Base-by-base conservation (phyloP, 2,797 vertebrate species). In the Amphiprion clarkii region DNA sequence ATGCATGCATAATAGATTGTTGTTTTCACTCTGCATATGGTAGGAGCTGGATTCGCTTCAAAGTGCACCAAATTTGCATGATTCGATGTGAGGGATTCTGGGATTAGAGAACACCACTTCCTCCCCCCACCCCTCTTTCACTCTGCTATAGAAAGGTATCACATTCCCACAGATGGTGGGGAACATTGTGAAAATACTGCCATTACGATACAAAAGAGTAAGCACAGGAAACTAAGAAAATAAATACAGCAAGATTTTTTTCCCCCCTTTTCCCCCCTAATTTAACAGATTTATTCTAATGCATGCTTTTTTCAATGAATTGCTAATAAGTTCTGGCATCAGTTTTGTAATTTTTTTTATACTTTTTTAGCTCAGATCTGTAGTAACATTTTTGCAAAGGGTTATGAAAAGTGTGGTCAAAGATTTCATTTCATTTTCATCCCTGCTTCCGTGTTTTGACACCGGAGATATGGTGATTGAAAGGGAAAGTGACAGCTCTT, bases 1-100 rank as follows among this genome's bases (percentile, higher is more conserved):
- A 94, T 92, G 94, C 95, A 95, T 95, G 94, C 95, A 96, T 95
- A 96, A 96, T 95, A 95, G 93, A 96, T 94, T 95, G 95, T 95
- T 95, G 95, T 95, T 95, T 95, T 95, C 92, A 93, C 91, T 94
- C 91, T 93, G 95, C 95, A 94, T 95, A 94, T 95, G 93, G 93
- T 94, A 91, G 94, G 92, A 95, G 94, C 94, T 93, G 95, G 95
- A 95, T 95, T 94, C 92, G 92, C 94, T 95, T 95, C 93, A 96
- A 95, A 96, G 93, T 94, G 93, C 93, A 94, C 94, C 90, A 90
- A 92, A 95, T 96, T 96, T 95, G 94, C 95, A 95, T 95, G 95
- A 95, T 96, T 95, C 93, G 90, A 95, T 95, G 94, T 95, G 95
- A 95, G 94, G 95, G 94, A 95, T 95, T 94, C 93, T 92, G 92